Evolutionary conservation across 1,140 invertebrate genomes (phyloP).

Genomic region (Chymomyza costata): DNA sequence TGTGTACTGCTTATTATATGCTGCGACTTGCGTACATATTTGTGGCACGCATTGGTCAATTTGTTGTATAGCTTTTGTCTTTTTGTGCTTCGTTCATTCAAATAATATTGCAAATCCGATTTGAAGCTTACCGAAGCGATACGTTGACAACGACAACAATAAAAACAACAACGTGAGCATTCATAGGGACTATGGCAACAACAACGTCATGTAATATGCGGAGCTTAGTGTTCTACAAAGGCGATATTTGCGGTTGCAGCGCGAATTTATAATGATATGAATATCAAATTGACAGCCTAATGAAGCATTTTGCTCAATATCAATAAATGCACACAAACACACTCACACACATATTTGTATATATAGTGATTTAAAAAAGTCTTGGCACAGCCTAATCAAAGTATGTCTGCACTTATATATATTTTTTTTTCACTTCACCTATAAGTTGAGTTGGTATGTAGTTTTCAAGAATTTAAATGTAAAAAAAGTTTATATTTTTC

Average conservation of each 20-base stretch:
- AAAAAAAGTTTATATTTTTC: too few relatives aligned
- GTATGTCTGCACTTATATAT: too few relatives aligned
- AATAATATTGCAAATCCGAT: slow-evolving; percentile 55
- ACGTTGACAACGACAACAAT: slow-evolving; percentile 1
- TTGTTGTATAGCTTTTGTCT: slow-evolving; percentile 36
- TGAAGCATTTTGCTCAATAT: background rate
- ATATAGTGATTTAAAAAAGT: too few relatives aligned
- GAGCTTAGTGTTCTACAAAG: slow-evolving; percentile 48
- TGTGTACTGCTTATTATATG: too few relatives aligned
- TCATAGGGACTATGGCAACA: background rate
- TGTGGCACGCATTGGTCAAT: slow-evolving; percentile 63
- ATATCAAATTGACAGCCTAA: slow-evolving; percentile 65
- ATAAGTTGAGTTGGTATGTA: too few relatives aligned
- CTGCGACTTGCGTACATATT: slow-evolving; percentile 46
- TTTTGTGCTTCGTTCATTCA: slow-evolving; percentile 48
- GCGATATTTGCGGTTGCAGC: too few relatives aligned
- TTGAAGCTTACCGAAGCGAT: slow-evolving; percentile 15
- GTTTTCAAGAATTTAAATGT: too few relatives aligned
- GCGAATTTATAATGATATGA: slow-evolving; percentile 72
- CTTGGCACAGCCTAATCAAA: too few relatives aligned
- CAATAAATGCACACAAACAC: too few relatives aligned
- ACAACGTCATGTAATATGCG: slow-evolving; percentile 41
- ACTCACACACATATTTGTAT: too few relatives aligned
- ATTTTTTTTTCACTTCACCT: too few relatives aligned
- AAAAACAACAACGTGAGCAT: background rate